A percentile compares a stretch with the other conserved stretches of the same genome.
phyloP scores from a whole-genome alignment of 2,888 invertebrate species.

The Entomobrya proxima region DNA sequence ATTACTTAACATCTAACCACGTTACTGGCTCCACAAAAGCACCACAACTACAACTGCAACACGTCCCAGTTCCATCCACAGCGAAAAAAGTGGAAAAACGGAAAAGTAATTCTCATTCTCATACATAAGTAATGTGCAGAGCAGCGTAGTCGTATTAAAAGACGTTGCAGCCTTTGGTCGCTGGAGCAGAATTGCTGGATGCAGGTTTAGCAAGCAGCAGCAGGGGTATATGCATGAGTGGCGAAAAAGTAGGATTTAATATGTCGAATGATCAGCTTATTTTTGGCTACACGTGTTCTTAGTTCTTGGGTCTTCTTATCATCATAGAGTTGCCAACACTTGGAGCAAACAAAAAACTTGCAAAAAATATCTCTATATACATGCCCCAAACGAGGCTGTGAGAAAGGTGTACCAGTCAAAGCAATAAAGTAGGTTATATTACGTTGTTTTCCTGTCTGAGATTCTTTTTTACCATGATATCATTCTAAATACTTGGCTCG shows the following conservation, averaged over 20 bases:
- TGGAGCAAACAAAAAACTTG: not conserved
- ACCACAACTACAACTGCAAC: conserved; percentile 1
- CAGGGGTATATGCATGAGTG: not conserved
- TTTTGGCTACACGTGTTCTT: conserved; percentile 60
- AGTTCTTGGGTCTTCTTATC: too few relatives aligned
- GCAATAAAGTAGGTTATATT: conserved; percentile 10
- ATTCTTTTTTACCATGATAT: conserved; percentile 33
- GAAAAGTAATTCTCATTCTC: conserved; percentile 6
- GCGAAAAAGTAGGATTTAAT: conserved; percentile 20
- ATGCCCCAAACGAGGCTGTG: not conserved
- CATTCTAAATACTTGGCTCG: conserved; percentile 6
- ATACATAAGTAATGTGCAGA: conserved; percentile 26
- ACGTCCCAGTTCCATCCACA: not conserved
- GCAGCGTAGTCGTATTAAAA: not conserved
- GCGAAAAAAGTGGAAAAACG: not conserved
- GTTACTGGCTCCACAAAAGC: not conserved
- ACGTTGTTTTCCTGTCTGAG: conserved; percentile 12
- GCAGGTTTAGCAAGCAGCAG: not conserved
- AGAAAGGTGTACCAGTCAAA: conserved; percentile 10
- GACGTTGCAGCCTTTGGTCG: not conserved
- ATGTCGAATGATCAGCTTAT: conserved; percentile 56
- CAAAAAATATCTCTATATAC: not conserved
- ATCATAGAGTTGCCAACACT: conserved; percentile 29
- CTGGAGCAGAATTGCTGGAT: not conserved
- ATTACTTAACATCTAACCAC: conserved; percentile 35